Evolutionary conservation across 2,113 vertebrate genomes (phyloP).

Genomic region (Colaptes auratus): DNA sequence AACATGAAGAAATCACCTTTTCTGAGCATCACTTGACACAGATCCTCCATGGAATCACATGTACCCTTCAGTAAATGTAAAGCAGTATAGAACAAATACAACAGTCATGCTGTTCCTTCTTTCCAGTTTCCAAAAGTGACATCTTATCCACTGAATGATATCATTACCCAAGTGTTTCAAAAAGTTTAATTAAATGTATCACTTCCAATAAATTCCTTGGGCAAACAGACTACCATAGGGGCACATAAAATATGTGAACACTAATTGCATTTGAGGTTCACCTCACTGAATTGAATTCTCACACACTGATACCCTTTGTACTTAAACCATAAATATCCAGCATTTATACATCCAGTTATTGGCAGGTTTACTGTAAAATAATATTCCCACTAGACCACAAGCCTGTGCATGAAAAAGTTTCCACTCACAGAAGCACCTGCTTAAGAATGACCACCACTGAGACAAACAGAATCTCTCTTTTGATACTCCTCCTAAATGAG

Average conservation of each 20-base stretch:
- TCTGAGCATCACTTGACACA: not conserved
- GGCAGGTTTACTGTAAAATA: slow-evolving; percentile 60
- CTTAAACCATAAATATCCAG: slow-evolving; percentile 60
- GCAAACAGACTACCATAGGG: slow-evolving; percentile 67
- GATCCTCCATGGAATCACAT: not conserved
- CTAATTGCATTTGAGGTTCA: slow-evolving; percentile 81
- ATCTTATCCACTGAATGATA: slow-evolving; percentile 47
- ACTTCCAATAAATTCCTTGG: slow-evolving; percentile 78
- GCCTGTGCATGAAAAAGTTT: not conserved
- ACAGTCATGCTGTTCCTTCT: not conserved
- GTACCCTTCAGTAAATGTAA: not conserved
- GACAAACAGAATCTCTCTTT: not conserved
- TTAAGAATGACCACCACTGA: slow-evolving; percentile 23
- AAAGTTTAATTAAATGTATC: slow-evolving; percentile 81
- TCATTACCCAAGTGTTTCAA: slow-evolving; percentile 72
- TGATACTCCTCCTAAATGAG: not conserved
- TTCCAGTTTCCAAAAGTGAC: slow-evolving; percentile 42
- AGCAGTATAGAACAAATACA: not conserved
- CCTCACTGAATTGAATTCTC: slow-evolving; percentile 68
- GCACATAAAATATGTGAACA: slow-evolving; percentile 74
- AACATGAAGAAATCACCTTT: not conserved
- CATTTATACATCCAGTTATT: slow-evolving; percentile 60
- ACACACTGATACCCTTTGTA: slow-evolving; percentile 61
- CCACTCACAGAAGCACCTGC: not conserved
- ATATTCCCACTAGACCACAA: slow-evolving; percentile 15